These are phyloP conservation scores for Acanthococcus lagerstroemiae DNA, from an alignment of 2,888 invertebrate species.

Conservation along the genomic window DNA sequence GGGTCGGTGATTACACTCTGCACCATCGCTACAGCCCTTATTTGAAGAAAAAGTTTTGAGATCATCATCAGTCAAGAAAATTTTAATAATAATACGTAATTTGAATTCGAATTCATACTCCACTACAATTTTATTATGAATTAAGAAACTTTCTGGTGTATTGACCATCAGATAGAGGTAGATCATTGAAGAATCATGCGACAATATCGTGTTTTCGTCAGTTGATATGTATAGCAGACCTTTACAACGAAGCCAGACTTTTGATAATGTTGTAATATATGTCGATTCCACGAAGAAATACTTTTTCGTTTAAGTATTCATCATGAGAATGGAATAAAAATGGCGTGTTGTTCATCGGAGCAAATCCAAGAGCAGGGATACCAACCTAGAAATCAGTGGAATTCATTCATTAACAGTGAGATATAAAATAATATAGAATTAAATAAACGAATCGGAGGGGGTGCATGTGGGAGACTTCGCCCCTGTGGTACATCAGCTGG, in stretches of 20 bases:
- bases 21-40: no score
- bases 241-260: conserved; percentile 50
- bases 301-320: conserved; percentile 67
- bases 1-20: no score
- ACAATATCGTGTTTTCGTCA: no score
- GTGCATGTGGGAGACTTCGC: no score
- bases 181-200: no score
- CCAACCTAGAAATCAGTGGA: conserved; percentile 50
- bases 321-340: conserved; percentile 83
- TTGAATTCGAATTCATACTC: background rate
- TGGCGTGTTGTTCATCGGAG: conserved; percentile 76
- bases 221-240: no score
- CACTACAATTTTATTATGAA: background rate
- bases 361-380: conserved; percentile 78
- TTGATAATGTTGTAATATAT: conserved; percentile 63
- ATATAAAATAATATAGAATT: background rate
- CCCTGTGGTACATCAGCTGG: no score
- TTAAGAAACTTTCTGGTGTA: background rate
- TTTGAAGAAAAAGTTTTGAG: no score
- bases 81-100: no score
- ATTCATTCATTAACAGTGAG: conserved; percentile 1
- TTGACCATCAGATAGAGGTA: background rate
- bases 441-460: no score
- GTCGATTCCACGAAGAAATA: conserved; percentile 70
- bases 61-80: no score